These are phyloP conservation scores for Aphaenogaster rudis DNA, from an alignment of 1,140 invertebrate genomes.

Conservation along the genomic window DNA sequence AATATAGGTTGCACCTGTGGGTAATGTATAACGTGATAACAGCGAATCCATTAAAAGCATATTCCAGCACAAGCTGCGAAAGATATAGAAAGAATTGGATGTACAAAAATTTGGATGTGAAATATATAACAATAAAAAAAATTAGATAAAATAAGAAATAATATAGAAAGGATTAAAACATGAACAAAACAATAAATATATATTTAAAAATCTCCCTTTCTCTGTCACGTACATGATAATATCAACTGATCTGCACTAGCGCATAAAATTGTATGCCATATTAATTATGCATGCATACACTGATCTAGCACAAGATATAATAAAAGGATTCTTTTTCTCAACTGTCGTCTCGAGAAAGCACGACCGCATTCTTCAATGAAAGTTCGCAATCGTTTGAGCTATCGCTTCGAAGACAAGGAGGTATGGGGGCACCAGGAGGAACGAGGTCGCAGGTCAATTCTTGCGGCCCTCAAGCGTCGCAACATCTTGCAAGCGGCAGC, in stretches of 20 bases:
- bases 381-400: conserved; percentile 28
- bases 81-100: not conserved
- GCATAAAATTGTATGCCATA: not conserved
- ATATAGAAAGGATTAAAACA: not conserved
- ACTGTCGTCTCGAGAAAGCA: conserved; percentile 1
- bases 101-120: not conserved
- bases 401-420: conserved; percentile 32
- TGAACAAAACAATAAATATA: not conserved
- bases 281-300: not conserved
- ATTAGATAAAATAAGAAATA: not conserved
- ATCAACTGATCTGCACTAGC: not conserved
- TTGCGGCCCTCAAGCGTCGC: conserved; percentile 48
- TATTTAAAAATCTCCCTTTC: not conserved
- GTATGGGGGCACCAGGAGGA: not conserved
- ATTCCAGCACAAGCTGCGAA: not conserved
- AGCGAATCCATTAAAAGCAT: conserved; percentile 38
- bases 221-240: not conserved
- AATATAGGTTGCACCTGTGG: conserved; percentile 48
- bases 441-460: conserved; percentile 37
- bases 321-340: not conserved
- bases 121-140: not conserved
- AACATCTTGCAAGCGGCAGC: conserved; percentile 81
- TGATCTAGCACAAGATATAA: not conserved
- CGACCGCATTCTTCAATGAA: conserved; percentile 41
- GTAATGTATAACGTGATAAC: conserved; percentile 20